These are phyloP conservation scores for Pteronura brasiliensis DNA, from an alignment of 2,113 vertebrate genomes.

Conservation along the genomic window DNA sequence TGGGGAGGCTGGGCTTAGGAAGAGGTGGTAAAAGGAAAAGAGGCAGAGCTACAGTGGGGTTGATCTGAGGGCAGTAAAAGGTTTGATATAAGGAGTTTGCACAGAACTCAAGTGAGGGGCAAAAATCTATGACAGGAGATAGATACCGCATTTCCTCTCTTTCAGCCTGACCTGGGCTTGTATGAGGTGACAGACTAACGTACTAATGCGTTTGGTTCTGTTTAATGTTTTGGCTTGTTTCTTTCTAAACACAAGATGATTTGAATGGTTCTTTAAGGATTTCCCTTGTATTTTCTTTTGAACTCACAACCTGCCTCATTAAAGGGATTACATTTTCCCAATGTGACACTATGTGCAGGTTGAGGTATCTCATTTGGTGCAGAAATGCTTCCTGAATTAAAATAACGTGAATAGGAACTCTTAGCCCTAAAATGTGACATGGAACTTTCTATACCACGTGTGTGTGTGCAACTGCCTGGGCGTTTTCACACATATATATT, in stretches of 20 bases:
- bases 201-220: background rate
- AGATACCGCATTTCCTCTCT: background rate
- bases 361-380: background rate
- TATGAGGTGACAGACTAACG: background rate
- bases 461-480: background rate
- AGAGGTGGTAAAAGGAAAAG: background rate
- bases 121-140: background rate
- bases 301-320: background rate
- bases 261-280: background rate
- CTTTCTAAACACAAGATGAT: background rate
- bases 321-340: background rate
- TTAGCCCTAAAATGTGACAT: background rate
- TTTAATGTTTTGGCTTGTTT: background rate
- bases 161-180: background rate
- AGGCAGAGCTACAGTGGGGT: background rate
- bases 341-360: background rate
- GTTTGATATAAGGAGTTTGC: background rate
- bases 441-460: background rate
- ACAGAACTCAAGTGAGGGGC: background rate
- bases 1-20: background rate
- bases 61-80: background rate
- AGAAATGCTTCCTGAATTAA: constrained; percentile 4
- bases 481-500: background rate
- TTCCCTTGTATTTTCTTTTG: constrained; percentile 23
- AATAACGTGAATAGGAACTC: background rate